These are phyloP conservation scores for Molorchus minor DNA, from an alignment of 2,888 invertebrate genomes.

Conservation along the genomic window DNA sequence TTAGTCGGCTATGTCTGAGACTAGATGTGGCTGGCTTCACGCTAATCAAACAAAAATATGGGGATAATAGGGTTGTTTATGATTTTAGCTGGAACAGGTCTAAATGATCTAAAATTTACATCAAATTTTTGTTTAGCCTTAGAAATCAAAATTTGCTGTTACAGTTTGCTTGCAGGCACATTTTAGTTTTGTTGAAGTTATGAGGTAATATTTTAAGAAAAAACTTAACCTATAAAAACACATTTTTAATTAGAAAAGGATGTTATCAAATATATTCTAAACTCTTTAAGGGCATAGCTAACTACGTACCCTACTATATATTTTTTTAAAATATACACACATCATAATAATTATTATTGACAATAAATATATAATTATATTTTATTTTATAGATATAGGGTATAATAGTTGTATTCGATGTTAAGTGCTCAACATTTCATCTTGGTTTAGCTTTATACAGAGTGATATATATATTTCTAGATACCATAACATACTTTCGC, in stretches of 20 bases:
- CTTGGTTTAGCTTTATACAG: slow-evolving; percentile 2
- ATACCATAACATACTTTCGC: background rate
- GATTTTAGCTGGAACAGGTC: no score
- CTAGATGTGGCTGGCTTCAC: no score
- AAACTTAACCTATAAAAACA: slow-evolving; percentile 2
- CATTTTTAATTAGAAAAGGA: slow-evolving; percentile 10
- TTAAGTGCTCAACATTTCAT: slow-evolving; percentile 19
- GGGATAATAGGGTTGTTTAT: no score
- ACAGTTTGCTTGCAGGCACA: no score
- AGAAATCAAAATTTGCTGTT: no score
- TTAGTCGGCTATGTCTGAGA: no score
- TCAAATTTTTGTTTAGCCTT: no score
- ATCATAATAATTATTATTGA: slow-evolving; percentile 18
- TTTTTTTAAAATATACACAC: slow-evolving; percentile 20
- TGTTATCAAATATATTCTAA: slow-evolving; percentile 8
- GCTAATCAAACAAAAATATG: no score
- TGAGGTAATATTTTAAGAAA: no score
- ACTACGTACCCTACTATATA: background rate
- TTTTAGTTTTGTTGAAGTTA: no score
- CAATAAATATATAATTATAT: slow-evolving; percentile 11
- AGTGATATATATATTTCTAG: background rate
- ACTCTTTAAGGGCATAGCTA: slow-evolving; percentile 6
- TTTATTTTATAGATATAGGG: slow-evolving; percentile 16
- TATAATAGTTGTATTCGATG: slow-evolving; percentile 26
- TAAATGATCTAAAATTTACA: no score